Percentiles rank a stretch among this genome's conserved stretches.
phyloP scores from a whole-genome alignment of 2,113 vertebrate species.

The Nannobrachium achirus region DNA sequence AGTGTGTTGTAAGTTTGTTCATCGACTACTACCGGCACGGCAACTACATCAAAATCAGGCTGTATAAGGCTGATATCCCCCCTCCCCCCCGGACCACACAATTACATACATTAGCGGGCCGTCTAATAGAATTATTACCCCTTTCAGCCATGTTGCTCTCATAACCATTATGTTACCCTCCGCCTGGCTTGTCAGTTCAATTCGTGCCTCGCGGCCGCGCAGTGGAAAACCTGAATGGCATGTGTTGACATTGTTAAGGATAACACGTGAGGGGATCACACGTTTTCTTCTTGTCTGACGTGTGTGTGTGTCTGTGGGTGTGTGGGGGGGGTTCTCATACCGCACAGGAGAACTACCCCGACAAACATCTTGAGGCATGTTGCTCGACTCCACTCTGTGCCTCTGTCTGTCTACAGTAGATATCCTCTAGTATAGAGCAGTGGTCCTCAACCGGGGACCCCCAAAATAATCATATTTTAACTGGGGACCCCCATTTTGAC shows the following conservation, averaged over 20 bases:
- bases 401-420: too few relatives aligned
- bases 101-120: constrained; percentile 38
- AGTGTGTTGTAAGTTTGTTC: too few relatives aligned
- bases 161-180: constrained; percentile 41
- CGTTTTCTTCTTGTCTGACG: constrained; percentile 40
- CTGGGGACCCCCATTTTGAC: too few relatives aligned
- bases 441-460: too few relatives aligned
- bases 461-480: too few relatives aligned
- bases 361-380: constrained; percentile 29
- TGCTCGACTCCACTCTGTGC: constrained; percentile 25
- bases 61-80: neutral
- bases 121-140: constrained; percentile 39
- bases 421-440: too few relatives aligned
- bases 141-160: constrained; percentile 31
- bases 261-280: constrained; percentile 58
- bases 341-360: neutral
- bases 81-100: constrained; percentile 5
- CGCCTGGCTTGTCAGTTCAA: constrained; percentile 2
- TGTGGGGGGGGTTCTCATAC: neutral
- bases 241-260: constrained; percentile 66
- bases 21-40: too few relatives aligned
- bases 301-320: constrained; percentile 15
- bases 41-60: too few relatives aligned
- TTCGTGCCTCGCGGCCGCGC: constrained; percentile 24
- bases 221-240: constrained; percentile 49